Evolutionary conservation across 1,140 invertebrate species (phyloP), one percentile per base, ranked within the genome.

Genomic region (Cepaea nemoralis): DNA sequence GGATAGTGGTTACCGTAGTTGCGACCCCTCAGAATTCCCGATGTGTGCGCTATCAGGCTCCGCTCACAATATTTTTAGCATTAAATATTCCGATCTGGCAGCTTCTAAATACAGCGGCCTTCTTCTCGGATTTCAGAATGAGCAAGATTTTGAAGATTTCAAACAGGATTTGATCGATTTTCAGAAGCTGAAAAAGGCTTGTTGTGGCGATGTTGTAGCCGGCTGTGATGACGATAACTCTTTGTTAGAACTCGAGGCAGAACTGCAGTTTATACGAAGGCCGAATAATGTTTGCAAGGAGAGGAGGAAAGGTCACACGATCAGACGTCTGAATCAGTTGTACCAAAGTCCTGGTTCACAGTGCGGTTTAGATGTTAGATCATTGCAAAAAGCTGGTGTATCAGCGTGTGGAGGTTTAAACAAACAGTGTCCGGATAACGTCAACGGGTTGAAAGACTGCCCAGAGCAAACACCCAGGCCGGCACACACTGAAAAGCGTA

Each of bases 71-170:
- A 86, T 88, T 42, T 86, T 89, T 81, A 81, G 86, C 50, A 80
- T 89, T 71, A 85, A 83, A 42, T 90, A 85, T 77, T 70, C 83
- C 37, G 85, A 88, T 40, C 78, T 90, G 14, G 35, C 74, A 48
- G 77, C 82, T 22, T 86, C 86, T 22, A 45, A 81, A 31, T 89
- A 85, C 45, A 84, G 82, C 27, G 86, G 87, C 80, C 84, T 88
- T 42, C 83, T 83, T 24, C 80, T 88, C 85, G 88, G 87, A 27
- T 90, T 89, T 82, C 37, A 80, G 16, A 87, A 88, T 84, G 87
- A 88, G 74, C 80, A 87, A n/a, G 89, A 90, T 76, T 90, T 89
- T 84, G 89, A 90, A 75, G 89, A 89, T 33, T 88, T 90, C 80
- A 89, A 89, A 78, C 85, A 87, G 40, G 87, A 88, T 69, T 84